Evolutionary conservation across 2,797 vertebrate genomes (phyloP).

Genomic region (Spheniscus humboldti): DNA sequence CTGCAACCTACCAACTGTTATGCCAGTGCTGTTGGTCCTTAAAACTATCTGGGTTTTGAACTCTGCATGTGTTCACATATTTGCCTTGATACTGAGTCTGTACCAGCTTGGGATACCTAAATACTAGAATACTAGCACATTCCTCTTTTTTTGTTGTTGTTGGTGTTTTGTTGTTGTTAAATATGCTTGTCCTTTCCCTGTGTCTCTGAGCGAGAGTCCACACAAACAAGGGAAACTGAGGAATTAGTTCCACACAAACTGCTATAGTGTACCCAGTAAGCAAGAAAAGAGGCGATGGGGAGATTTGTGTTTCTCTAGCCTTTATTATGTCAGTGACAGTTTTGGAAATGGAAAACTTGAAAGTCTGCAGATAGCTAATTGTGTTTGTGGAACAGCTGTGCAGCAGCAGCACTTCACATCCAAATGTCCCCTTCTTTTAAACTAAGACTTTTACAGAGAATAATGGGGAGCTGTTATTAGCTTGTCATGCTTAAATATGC

Average conservation of each 20-base stretch:
- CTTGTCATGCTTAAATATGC: not conserved
- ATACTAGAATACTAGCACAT: not conserved
- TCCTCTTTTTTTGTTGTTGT: not conserved
- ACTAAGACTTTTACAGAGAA: not conserved
- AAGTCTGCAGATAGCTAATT: not conserved
- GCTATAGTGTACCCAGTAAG: not conserved
- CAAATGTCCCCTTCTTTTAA: not conserved
- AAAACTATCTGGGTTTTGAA: not conserved
- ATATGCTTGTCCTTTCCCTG: fast-evolving
- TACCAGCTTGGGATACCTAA: not conserved
- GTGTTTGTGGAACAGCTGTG: not conserved
- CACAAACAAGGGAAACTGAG: not conserved
- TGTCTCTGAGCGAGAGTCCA: not conserved
- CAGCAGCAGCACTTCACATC: not conserved
- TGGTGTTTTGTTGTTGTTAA: not conserved
- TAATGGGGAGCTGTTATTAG: not conserved
- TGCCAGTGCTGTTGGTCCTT: not conserved
- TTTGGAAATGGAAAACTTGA: not conserved
- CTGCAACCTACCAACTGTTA: not conserved
- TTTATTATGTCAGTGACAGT: not conserved
- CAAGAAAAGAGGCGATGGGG: not conserved
- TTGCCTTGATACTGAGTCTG: not conserved
- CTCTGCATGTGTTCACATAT: not conserved
- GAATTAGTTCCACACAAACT: not conserved
- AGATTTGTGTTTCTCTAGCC: not conserved